Base-by-base conservation (phyloP, 2,113 vertebrate species). In the Motacilla tschutschensis region DNA sequence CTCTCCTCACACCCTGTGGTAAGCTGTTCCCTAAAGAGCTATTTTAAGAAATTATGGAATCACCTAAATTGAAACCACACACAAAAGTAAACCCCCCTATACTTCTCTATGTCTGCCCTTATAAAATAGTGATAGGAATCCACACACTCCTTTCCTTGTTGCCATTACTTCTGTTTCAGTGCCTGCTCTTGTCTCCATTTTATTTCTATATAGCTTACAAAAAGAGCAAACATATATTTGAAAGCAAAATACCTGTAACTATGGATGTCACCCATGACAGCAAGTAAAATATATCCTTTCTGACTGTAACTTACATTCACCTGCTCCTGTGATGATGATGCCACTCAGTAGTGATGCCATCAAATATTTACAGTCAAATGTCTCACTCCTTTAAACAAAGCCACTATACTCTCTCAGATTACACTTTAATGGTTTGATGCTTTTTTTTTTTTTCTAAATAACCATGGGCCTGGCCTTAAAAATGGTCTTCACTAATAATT, bases 1-100 rank as follows among this genome's bases (percentile, higher is more conserved):
- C 20, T n/a, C 13, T 18, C 12, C 10, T 76, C 5, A 12, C 51
- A 55, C 6, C 15, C 6, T 48, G 14, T 1, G 1, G 0, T 8
- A 73, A 50, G 9, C 10, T 46, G 22, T 24, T 62, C 43, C 53
- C 38, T 26, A 62, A 74, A 60, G 24, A 43, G 20, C 14, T 24
- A 6, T 13, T 25, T 8, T 33, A 60, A 51, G 41, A 78, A 55
- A 65, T 33, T 31, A 64, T 16, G 26, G 47, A 74, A 28, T 70
- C 36, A 51, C 9, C 24, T 43, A 43, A 60, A 35, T 3, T 33
- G 44, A 75, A 74, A 29, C 22, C 5, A 51, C 38, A 28, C 21
- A 50, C 19, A 38, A 35, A 78, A 40, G 14, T 31, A 53, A 83
- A 33, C 5, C 44, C 51, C 21, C 44, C 44, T 33, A 29, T 33